Percentiles rank a stretch among this genome's conserved stretches.
Conservation (phyloP, 1,140 invertebrate species). For the Aphis craccivora region DNA sequence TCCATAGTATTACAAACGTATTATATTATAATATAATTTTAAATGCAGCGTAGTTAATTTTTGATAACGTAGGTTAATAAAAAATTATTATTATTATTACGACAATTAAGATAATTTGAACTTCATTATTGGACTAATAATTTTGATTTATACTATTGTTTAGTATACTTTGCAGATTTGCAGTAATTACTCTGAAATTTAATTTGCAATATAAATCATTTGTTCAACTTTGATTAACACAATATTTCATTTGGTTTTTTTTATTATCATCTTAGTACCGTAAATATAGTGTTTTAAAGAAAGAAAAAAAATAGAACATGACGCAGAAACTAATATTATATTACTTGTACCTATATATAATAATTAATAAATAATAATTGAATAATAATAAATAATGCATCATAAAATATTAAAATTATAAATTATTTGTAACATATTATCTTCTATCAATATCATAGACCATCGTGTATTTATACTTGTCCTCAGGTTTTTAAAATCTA, state of each 20-base stretch:
- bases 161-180: background rate
- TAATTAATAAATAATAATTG: too few species aligned
- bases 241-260: background rate
- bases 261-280: background rate
- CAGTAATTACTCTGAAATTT: background rate
- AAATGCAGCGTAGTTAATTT: background rate
- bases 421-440: too few species aligned
- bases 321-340: background rate
- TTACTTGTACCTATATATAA: background rate
- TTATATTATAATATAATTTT: background rate
- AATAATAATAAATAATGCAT: too few species aligned
- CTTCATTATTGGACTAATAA: background rate
- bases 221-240: background rate
- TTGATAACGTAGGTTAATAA: background rate
- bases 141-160: background rate
- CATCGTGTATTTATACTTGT: too few species aligned
- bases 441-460: too few species aligned
- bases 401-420: too few species aligned
- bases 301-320: background rate
- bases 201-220: background rate
- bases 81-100: background rate
- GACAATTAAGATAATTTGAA: background rate
- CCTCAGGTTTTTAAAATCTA: background rate
- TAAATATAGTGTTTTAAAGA: background rate
- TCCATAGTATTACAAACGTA: background rate